Percentiles rank a stretch among this genome's conserved stretches.
These are phyloP conservation scores for Malurus elegans DNA, from an alignment of 2,113 vertebrate genomes.

Conservation along the genomic window DNA sequence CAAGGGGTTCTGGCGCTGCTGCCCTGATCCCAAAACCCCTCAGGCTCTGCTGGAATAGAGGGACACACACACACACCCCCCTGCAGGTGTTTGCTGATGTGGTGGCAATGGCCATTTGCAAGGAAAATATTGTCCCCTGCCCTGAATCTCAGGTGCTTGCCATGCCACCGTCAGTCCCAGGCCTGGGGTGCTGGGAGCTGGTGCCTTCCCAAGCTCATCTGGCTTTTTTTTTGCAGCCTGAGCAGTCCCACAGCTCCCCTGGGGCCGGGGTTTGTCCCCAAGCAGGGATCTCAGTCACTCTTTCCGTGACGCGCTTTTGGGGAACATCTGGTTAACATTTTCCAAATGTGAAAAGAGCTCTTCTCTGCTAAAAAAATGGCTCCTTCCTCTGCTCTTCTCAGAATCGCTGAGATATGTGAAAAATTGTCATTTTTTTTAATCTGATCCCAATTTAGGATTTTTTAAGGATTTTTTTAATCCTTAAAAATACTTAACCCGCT, in stretches of 20 bases:
- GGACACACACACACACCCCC: no score
- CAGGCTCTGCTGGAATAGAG: neutral
- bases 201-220: neutral
- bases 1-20: neutral
- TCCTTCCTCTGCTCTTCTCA: neutral
- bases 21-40: neutral
- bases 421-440: neutral
- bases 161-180: neutral
- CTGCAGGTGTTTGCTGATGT: neutral
- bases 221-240: neutral
- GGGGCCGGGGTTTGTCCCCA: neutral
- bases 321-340: slow-evolving; percentile 47
- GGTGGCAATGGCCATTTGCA: no score
- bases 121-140: neutral
- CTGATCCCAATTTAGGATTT: no score
- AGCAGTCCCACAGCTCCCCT: rapidly evolving
- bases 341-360: neutral
- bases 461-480: no score
- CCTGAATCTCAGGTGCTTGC: neutral
- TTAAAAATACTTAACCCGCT: neutral
- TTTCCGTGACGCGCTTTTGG: neutral
- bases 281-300: neutral
- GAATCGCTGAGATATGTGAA: neutral
- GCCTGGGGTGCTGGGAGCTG: neutral
- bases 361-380: neutral